These are phyloP conservation scores for Chaetodon trifasciatus DNA, from an alignment of 2,797 vertebrate genomes.

Conservation along the genomic window DNA sequence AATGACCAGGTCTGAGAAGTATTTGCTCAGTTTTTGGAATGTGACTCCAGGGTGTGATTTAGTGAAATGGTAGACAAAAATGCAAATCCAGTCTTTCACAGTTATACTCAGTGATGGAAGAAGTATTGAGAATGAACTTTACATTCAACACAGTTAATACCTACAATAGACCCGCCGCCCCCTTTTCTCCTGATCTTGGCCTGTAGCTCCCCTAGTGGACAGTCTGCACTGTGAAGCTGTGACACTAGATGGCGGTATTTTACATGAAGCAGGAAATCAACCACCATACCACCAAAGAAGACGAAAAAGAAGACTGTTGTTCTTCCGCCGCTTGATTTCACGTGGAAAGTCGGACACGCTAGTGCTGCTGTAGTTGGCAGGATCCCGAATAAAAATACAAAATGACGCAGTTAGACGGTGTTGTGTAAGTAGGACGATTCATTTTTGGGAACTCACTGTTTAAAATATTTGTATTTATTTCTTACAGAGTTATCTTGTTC, in stretches of 20 bases:
- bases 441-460: fast-evolving
- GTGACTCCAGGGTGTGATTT: too few species aligned
- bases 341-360: conserved; percentile 49
- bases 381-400: background rate
- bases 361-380: fast-evolving
- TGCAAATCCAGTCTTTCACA: background rate
- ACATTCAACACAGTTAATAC: background rate
- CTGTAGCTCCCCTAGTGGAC: conserved; percentile 15
- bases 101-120: background rate
- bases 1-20: background rate
- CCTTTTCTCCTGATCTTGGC: background rate
- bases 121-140: background rate
- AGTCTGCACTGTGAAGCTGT: fast-evolving
- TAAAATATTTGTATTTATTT: fast-evolving
- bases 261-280: background rate
- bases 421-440: conserved; percentile 71
- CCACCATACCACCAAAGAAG: background rate
- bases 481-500: fast-evolving
- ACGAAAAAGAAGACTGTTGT: conserved; percentile 25
- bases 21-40: too few species aligned
- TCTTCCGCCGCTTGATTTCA: conserved; percentile 49
- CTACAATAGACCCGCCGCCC: too few species aligned
- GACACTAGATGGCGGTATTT: conserved; percentile 16
- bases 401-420: conserved; percentile 76
- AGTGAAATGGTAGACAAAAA: background rate